Evolutionary conservation across 2,888 invertebrate species (phyloP), one percentile per base, ranked within the genome.

Genomic region (Bugulina stolonifera): DNA sequence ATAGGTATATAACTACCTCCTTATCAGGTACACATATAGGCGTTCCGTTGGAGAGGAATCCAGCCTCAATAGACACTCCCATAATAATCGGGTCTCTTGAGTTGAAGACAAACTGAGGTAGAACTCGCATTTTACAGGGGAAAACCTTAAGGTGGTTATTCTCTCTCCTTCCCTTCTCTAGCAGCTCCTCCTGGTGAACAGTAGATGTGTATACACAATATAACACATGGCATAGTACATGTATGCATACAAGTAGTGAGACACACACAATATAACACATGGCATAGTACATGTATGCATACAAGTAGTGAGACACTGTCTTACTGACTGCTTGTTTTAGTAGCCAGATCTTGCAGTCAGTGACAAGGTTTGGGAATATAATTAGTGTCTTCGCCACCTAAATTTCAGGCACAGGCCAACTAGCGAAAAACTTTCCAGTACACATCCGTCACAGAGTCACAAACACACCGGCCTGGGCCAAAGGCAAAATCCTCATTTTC

Each of bases 141-240:
- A 99, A 99, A 76, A 99, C 96, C 27, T 99, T 99, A 76, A 98
- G 90, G 81, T 94, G 91, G 82, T 95, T 95, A 87, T 94, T 92
- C 85, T 98, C 95, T 78, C 96, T 95, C 35, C 96, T 90, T 82
- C 94, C 96, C 85, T 90, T 90, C 82, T 91, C 90, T 81, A 91
- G 93, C 72, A 96, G 86, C 79, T 97, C 95, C 73, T 96, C 95
- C 75, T 94, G 64, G 5, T 18, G 25, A n/a, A 57, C 23, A 57
- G 5, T n/a, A 57, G 22, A n/a, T n/a, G n/a, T n/a, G n/a, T n/a
- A n/a, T n/a, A n/a, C n/a, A n/a, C n/a, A n/a, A n/a, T n/a, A n/a
- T n/a, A n/a, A n/a, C n/a, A n/a, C n/a, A n/a, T n/a, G n/a, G n/a
- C n/a, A n/a, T n/a, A n/a, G n/a, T n/a, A n/a, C n/a, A n/a, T n/a